A percentile compares a stretch with the other conserved stretches of the same genome.
Evolutionary conservation across 2,797 vertebrate genomes (phyloP).

Genomic region (Rousettus madagascariensis): DNA sequence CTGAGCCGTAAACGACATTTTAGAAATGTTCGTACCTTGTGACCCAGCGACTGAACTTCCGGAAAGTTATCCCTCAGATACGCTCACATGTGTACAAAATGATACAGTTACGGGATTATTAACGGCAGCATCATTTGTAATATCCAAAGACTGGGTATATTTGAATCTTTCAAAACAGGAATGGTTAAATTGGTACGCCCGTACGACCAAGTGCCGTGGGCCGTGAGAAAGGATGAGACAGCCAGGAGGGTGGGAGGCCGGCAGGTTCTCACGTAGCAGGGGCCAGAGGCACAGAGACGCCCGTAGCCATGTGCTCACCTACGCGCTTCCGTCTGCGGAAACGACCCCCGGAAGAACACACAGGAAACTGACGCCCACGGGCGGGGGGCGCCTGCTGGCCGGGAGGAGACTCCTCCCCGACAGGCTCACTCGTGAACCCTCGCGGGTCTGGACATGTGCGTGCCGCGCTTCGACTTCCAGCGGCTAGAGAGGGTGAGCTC

Average conservation of each 20-base stretch:
- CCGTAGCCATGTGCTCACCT: not conserved
- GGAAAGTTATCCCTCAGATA: not conserved
- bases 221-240: not conserved
- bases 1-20: not conserved
- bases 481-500: not conserved
- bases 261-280: not conserved
- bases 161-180: not conserved
- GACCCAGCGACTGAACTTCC: conserved; percentile 31
- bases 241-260: too few relatives aligned
- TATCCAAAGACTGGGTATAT: not conserved
- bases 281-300: not conserved
- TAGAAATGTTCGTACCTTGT: not conserved
- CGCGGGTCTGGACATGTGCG: not conserved
- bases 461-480: not conserved
- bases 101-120: not conserved
- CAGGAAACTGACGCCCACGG: not conserved
- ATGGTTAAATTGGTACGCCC: not conserved
- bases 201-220: not conserved
- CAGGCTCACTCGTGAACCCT: not conserved
- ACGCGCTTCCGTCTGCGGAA: not conserved
- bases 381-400: not conserved
- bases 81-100: not conserved
- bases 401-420: not conserved
- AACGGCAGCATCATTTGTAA: not conserved
- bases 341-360: not conserved